Conservation (phyloP, 2,888 invertebrate species). For the Octonoba sinensis region DNA sequence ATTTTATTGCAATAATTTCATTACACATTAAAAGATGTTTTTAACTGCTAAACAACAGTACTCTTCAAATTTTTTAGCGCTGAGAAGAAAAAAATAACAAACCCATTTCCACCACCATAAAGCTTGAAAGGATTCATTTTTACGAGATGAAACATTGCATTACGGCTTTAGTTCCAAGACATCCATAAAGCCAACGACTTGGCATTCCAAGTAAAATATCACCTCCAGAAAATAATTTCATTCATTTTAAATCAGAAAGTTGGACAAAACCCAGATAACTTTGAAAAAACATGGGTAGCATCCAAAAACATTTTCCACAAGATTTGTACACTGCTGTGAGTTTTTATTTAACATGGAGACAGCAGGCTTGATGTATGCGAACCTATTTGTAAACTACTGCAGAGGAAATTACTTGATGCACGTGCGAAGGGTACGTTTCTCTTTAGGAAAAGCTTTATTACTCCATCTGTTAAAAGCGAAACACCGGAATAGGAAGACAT, state of each 20-base stretch:
- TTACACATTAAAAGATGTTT: too few species aligned
- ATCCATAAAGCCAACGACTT: too few species aligned
- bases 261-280: constrained; percentile 53
- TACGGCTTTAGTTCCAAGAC: too few species aligned
- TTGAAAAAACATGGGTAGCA: constrained; percentile 33
- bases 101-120: too few species aligned
- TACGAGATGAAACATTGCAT: too few species aligned
- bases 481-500: constrained; percentile 17
- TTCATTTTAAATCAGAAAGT: constrained; percentile 46
- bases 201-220: constrained; percentile 33
- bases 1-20: too few species aligned
- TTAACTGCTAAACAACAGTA: too few species aligned
- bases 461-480: constrained; percentile 42
- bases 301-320: constrained; percentile 51
- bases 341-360: constrained; percentile 16
- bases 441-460: constrained; percentile 19
- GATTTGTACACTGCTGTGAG: constrained; percentile 33
- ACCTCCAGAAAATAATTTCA: constrained; percentile 58
- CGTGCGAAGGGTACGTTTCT: constrained; percentile 27
- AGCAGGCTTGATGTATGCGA: constrained; percentile 29
- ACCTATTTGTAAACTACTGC: constrained; percentile 24
- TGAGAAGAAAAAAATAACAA: too few species aligned
- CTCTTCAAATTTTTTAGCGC: too few species aligned
- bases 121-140: too few species aligned
- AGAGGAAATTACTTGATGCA: constrained; percentile 22